phyloP scores from a whole-genome alignment of 1,140 invertebrate species.

The Mactra quadrangularis region DNA sequence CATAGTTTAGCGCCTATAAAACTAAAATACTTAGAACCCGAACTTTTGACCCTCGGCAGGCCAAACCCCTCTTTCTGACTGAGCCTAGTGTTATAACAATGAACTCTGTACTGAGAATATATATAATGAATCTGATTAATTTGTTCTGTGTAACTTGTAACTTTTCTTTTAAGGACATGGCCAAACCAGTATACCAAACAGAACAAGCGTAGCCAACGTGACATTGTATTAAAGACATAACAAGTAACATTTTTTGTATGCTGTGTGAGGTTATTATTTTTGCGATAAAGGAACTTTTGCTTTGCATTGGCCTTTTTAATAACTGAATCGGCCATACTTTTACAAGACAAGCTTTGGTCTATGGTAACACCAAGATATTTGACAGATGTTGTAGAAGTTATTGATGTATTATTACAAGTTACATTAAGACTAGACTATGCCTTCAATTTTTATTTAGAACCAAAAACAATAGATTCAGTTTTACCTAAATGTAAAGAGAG shows the following conservation, averaged over 20 bases:
- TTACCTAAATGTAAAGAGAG: conserved; percentile 23
- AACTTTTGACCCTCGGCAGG: conserved; percentile 35
- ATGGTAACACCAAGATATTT: conserved; percentile 42
- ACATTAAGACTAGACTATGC: background rate
- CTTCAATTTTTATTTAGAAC: conserved; percentile 16
- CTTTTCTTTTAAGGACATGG: background rate
- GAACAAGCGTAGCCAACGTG: conserved; percentile 29
- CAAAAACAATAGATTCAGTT: conserved; percentile 29
- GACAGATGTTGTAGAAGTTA: conserved; percentile 12
- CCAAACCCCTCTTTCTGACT: conserved; percentile 32
- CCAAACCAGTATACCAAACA: background rate
- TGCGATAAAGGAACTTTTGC: conserved; percentile 32
- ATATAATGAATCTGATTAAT: background rate
- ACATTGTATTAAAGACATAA: conserved; percentile 27
- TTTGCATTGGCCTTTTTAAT: conserved; percentile 47
- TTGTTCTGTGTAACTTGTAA: background rate
- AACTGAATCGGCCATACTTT: conserved; percentile 13
- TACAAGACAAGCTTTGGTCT: conserved; percentile 16
- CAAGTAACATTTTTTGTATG: conserved; percentile 29
- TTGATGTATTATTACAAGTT: background rate
- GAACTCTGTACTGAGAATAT: background rate
- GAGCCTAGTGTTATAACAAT: conserved; percentile 1
- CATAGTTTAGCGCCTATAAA: conserved; percentile 4
- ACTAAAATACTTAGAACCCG: conserved; percentile 34
- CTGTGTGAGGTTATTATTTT: background rate